These are phyloP conservation scores for Nasonia vitripennis DNA, from an alignment of 1,140 invertebrate species.

Conservation along the genomic window DNA sequence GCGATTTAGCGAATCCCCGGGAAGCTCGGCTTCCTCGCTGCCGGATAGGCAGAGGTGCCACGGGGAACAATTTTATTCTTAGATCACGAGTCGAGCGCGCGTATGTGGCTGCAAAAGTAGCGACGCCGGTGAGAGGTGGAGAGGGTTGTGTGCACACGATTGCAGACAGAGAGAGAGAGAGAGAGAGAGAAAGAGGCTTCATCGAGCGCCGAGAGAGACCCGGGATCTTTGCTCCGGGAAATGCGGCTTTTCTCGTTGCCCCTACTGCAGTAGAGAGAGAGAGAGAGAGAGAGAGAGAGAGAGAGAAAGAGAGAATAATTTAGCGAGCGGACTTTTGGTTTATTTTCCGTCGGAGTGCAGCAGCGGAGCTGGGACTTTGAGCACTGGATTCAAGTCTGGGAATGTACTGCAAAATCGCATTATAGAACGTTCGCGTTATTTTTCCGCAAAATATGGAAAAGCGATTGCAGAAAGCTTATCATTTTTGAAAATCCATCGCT, in stretches of 20 bases:
- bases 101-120: not conserved
- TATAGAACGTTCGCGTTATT: too few relatives aligned
- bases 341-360: not conserved
- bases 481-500: too few relatives aligned
- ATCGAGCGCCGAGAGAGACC: not conserved
- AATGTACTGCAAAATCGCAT: too few relatives aligned
- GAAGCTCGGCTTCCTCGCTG: constrained; percentile 12
- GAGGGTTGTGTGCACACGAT: too few relatives aligned
- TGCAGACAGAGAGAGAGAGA: not conserved
- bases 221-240: not conserved
- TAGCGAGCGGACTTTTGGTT: not conserved
- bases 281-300: too few relatives aligned
- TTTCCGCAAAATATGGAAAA: too few relatives aligned
- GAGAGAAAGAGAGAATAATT: not conserved
- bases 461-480: too few relatives aligned
- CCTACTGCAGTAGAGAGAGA: not conserved
- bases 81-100: constrained; percentile 13
- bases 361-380: too few relatives aligned
- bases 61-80: constrained; percentile 36
- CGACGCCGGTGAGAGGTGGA: not conserved
- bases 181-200: not conserved
- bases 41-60: not conserved
- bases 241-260: not conserved
- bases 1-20: constrained; percentile 48
- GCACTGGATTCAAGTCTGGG: too few relatives aligned